These are phyloP conservation scores for Leucophora obtusa DNA, from an alignment of 2,888 invertebrate genomes.

Conservation along the genomic window DNA sequence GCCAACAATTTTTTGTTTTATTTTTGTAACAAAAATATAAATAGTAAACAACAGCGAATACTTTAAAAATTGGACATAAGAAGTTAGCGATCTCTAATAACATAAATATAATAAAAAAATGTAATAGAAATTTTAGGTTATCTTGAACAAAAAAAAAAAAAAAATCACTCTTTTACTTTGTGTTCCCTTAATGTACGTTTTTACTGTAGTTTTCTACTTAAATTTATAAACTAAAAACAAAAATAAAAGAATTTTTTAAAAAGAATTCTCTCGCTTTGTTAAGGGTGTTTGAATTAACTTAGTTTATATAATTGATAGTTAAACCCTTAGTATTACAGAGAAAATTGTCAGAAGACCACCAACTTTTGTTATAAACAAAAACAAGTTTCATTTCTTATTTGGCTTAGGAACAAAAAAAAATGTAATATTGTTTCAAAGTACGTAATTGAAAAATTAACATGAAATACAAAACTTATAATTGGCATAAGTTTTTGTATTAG, in stretches of 20 bases:
- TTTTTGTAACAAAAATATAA: not conserved
- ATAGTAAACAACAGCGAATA: not conserved
- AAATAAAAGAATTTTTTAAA: not conserved
- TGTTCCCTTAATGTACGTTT: too few relatives aligned
- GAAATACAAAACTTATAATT: conserved; percentile 12
- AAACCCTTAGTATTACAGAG: not conserved
- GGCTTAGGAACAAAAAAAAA: too few relatives aligned
- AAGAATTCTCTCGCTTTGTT: not conserved
- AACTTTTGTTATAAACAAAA: not conserved
- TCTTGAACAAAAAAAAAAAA: too few relatives aligned
- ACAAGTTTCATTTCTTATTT: too few relatives aligned
- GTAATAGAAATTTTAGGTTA: too few relatives aligned
- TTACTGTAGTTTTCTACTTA: not conserved
- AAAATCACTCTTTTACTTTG: too few relatives aligned
- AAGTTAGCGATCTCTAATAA: too few relatives aligned
- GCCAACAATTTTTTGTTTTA: conserved; percentile 3
- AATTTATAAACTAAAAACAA: not conserved
- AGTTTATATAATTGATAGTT: conserved; percentile 36
- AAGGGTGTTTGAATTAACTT: conserved; percentile 24
- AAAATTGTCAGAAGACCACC: not conserved
- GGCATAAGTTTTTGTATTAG: conserved; percentile 1
- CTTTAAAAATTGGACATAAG: too few relatives aligned
- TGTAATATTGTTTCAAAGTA: not conserved
- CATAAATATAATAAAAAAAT: too few relatives aligned
- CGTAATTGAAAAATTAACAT: conserved; percentile 9